Conservation (phyloP, 2,888 invertebrate genomes). For the Leuctra nigra region DNA sequence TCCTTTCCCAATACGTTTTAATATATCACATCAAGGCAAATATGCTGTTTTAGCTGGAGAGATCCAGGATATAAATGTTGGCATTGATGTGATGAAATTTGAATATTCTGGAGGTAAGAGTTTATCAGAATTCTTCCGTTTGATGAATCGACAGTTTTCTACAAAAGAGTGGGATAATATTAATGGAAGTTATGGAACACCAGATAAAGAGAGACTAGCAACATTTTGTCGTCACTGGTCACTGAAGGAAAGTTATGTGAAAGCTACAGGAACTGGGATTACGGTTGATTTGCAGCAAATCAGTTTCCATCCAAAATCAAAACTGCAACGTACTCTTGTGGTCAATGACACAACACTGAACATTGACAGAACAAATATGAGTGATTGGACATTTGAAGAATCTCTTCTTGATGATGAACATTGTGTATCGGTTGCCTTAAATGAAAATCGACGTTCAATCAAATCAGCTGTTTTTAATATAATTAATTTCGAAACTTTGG, state of each 20-base stretch:
- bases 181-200: constrained; percentile 40
- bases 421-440: constrained; percentile 68
- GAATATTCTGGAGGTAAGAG: constrained; percentile 65
- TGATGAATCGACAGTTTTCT: constrained; percentile 85
- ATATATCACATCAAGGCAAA: constrained; percentile 89
- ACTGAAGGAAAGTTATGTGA: constrained; percentile 90
- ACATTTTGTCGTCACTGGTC: constrained; percentile 90
- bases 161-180: constrained; percentile 73
- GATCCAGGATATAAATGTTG: constrained; percentile 46
- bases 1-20: constrained; percentile 52
- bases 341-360: constrained; percentile 59
- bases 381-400: constrained; percentile 79
- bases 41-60: constrained; percentile 77
- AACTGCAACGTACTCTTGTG: constrained; percentile 39
- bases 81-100: constrained; percentile 86
- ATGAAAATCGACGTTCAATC: constrained; percentile 33
- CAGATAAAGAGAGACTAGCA: constrained; percentile 59
- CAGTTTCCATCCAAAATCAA: constrained; percentile 60
- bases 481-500: constrained; percentile 53
- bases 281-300: constrained; percentile 67
- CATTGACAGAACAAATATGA: constrained; percentile 49
- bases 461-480: constrained; percentile 42
- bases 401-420: constrained; percentile 66
- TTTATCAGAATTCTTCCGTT: constrained; percentile 72
- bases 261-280: constrained; percentile 83